Evolutionary conservation across 1,140 invertebrate genomes (phyloP), one percentile per base, ranked within the genome.

Genomic region (Drosophila littoralis): DNA sequence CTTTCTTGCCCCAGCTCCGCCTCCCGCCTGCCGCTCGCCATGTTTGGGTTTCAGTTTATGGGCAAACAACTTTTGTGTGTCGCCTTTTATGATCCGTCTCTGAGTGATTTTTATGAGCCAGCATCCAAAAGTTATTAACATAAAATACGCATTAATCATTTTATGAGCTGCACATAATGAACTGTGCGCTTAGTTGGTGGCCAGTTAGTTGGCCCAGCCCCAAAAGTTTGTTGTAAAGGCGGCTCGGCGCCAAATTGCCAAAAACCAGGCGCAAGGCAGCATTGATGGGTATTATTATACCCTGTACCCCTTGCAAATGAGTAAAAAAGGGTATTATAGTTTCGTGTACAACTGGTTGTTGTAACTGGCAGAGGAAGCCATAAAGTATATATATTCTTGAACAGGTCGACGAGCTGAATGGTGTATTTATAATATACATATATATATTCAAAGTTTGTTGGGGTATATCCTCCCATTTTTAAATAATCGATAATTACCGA

Each of bases 81-180:
- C 38, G 58, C 81, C 77, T 80, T 83, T 83, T 83, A 77, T 76
- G 82, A 85, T 88, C 79, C 60, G 59, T 59, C 51, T 78, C 48
- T 61, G 71, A 63, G 65, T 65, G 61, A 69, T 48, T 68, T 73
- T 73, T 73, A 73, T 43, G 66, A 76, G 69, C 55, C 57, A 52
- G 50, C 60, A 77, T 61, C 63, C 57, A 59, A 59, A 51, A 48
- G 48, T 88, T 88, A 71, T 75, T 86, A 88, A 70, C 83, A 88
- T 88, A 89, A 88, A 88, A 89, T 69, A 59, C 45, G 68, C 83
- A 88, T 88, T 88, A 89, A 88, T 88, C 83, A 88, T 88, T 88
- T 88, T 82, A 88, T 79, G 70, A 76, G 61, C 79, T 73, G 75
- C 63, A 79, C 63, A 76, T 88, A 88, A 88, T 88, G 83, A 89